These are phyloP conservation scores for Dilophus febrilis DNA, from an alignment of 2,888 invertebrate species.

Conservation along the genomic window DNA sequence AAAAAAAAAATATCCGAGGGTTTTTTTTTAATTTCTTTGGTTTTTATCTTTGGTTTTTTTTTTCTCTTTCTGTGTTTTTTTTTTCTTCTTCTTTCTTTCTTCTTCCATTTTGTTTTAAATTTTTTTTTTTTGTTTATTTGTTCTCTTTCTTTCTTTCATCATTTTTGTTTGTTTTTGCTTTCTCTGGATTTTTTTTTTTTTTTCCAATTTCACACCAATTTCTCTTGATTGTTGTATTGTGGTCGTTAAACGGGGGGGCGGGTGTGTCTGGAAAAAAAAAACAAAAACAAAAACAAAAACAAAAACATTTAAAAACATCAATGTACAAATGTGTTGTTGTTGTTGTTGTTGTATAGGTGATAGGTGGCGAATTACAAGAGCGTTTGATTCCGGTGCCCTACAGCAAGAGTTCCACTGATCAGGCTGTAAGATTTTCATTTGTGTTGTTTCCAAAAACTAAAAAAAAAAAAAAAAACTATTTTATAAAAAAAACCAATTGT, in stretches of 20 bases:
- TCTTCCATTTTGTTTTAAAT: no score
- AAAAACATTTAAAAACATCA: background rate
- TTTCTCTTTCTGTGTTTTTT: no score
- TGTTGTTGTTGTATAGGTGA: slow-evolving; percentile 75
- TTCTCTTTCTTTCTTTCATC: background rate
- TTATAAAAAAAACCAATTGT: no score
- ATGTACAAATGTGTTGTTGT: background rate
- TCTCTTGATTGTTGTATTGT: background rate
- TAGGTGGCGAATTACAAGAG: slow-evolving; percentile 99
- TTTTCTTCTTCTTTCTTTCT: no score
- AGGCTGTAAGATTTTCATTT: slow-evolving; percentile 99
- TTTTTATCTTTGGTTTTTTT: no score
- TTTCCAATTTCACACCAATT: background rate
- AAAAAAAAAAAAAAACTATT: no score
- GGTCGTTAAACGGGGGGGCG: background rate
- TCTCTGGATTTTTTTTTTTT: background rate
- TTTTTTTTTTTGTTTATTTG: no score
- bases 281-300: background rate
- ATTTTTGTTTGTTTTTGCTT: background rate
- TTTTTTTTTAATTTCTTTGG: no score
- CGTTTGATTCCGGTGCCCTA: slow-evolving; percentile 99
- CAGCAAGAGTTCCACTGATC: slow-evolving; percentile 99
- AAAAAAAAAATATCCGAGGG: no score
- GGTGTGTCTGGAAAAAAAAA: background rate
- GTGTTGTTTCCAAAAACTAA: no score